Evolutionary conservation across 2,888 invertebrate species (phyloP), one percentile per base, ranked within the genome.

Genomic region (Campaea margaritaria): DNA sequence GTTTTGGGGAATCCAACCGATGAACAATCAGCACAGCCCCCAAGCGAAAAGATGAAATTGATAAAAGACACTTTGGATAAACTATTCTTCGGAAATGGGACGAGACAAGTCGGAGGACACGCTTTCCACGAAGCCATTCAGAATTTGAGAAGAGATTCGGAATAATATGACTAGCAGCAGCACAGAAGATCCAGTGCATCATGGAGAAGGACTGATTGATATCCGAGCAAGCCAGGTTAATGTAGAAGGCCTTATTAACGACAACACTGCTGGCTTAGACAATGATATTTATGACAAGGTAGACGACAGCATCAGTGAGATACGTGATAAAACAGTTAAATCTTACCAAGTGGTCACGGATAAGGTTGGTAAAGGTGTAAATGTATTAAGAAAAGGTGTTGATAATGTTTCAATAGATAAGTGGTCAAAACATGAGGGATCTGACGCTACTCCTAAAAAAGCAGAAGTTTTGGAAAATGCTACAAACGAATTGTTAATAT

Each of bases 81-180:
- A 39, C 69, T 74, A 10, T 67, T 74, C n/a, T 52, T 68, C n/a
- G 53, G 34, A 16, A 70, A 73, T 9, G 56, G 64, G 15, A 64
- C 69, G 7, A 65, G 65, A 38, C 48, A 52, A 28, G 14, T 64
- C 0, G 49, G 48, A 0, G 65, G 52, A 9, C 21, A 45, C 5
- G 62, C 60, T 2, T 67, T 67, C 34, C 46, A 59, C 16, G 57
- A 64, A 43, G 61, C 55, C 12, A 48, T 69, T n/a, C 50, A 63
- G 9, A 58, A 64, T 43, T 54, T 68, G 16, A 57, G 49, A 42
- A 58, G 52, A 67, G 12, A 42, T 63, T 28, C 56, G 27, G 7
- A 58, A 45, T 1, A 55, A 55, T 5, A 11, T 52, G 1, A 46
- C 54, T 15, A 21, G 21, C 27, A 43, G 15, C 9, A 53, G 43